Conservation (phyloP, 2,113 vertebrate genomes). For the Antechinus flavipes region DNA sequence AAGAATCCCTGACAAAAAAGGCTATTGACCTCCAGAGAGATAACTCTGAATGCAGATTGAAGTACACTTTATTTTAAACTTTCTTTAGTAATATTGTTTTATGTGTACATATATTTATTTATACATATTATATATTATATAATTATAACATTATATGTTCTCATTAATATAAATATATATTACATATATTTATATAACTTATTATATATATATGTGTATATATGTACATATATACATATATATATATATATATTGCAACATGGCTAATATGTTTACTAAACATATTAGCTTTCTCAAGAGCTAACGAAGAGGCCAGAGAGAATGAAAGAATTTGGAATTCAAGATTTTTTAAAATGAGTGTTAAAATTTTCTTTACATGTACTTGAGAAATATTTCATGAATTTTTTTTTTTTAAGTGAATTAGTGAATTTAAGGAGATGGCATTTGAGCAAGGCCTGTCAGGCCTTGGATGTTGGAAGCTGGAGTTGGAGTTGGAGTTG, state of each 20-base stretch:
- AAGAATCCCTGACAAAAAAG: neutral
- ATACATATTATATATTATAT: too few species aligned
- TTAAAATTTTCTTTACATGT: neutral
- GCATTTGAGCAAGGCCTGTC: neutral
- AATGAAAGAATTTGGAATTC: neutral
- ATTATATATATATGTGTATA: too few species aligned
- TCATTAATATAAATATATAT: too few species aligned
- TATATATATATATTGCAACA: neutral
- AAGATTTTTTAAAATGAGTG: neutral
- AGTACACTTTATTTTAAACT: neutral
- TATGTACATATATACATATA: too few species aligned
- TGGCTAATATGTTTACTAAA: neutral
- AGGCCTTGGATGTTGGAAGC: too few species aligned
- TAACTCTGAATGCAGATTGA: neutral
- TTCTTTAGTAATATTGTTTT: neutral
- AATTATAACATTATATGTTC: too few species aligned
- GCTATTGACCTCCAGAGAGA: neutral
- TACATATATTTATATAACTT: too few species aligned
- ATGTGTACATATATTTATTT: neutral
- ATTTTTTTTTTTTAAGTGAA: neutral
- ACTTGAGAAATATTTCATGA: neutral
- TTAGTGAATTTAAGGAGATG: neutral
- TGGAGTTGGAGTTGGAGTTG: neutral
- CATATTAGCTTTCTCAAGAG: neutral
- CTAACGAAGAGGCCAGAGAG: neutral